Percentiles rank a stretch among this genome's conserved stretches.
Evolutionary conservation across 2,797 vertebrate genomes (phyloP).

Genomic region (Tadarida brasiliensis): DNA sequence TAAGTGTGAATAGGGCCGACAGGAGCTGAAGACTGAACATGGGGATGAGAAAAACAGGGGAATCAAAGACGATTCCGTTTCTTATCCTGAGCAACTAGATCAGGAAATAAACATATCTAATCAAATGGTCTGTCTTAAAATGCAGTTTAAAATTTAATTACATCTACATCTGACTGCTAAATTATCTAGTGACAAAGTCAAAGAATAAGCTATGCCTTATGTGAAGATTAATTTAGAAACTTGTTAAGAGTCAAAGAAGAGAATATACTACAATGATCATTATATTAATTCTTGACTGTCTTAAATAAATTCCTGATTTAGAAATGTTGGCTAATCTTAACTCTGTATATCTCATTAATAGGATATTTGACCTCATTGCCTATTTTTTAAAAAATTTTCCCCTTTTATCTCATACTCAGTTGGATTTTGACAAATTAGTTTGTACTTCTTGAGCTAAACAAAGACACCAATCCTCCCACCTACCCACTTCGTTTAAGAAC

Average conservation of each 20-base stretch:
- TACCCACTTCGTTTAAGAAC: background rate
- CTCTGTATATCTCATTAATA: background rate
- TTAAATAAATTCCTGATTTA: conserved; percentile 50
- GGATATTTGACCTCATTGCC: background rate
- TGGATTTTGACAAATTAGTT: background rate
- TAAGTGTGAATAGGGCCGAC: background rate
- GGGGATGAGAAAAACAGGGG: background rate
- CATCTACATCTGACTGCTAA: background rate
- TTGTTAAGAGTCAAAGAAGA: conserved; percentile 19
- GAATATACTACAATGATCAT: background rate
- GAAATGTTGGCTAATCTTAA: conserved; percentile 11
- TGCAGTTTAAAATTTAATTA: conserved; percentile 12
- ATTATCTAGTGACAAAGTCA: background rate
- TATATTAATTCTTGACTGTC: background rate
- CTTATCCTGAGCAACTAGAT: background rate
- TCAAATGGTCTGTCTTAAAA: conserved; percentile 43
- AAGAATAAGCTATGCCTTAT: background rate
- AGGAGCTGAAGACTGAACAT: background rate
- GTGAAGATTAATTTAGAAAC: conserved; percentile 36
- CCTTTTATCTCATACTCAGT: background rate
- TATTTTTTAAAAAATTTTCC: background rate
- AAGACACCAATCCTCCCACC: background rate
- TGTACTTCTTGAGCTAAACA: background rate
- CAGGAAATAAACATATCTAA: background rate
- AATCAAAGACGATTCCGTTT: background rate